Conservation (phyloP, 1,140 invertebrate genomes). For the Neotoxoptera formosana region DNA sequence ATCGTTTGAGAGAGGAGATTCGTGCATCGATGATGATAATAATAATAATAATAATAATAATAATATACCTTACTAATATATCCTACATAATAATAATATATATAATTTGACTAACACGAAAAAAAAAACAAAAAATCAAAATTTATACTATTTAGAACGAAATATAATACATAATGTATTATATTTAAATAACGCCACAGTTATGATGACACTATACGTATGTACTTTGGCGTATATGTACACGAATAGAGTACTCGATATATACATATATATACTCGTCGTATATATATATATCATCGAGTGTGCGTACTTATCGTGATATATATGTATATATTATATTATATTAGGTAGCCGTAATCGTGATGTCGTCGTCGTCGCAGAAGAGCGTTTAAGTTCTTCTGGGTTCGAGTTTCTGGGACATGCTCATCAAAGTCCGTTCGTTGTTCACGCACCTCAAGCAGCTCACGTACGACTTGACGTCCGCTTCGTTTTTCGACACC, state of each 20-base stretch:
- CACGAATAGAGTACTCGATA: background rate
- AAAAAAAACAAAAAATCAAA: background rate
- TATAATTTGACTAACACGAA: background rate
- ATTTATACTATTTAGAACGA: background rate
- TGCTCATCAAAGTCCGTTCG: slow-evolving; percentile 75
- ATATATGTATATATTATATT: background rate
- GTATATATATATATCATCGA: background rate
- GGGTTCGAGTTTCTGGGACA: slow-evolving; percentile 77
- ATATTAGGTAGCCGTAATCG: background rate
- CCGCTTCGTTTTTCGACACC: slow-evolving; percentile 73
- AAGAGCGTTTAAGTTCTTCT: slow-evolving; percentile 64
- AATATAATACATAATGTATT: background rate
- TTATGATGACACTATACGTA: background rate
- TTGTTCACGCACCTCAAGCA: slow-evolving; percentile 80
- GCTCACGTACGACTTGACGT: slow-evolving; percentile 72
- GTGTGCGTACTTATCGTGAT: background rate
- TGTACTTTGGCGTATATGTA: background rate
- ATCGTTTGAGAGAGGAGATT: background rate
- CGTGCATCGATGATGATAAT: background rate
- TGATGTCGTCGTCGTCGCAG: too few relatives aligned
- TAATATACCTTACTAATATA: too few relatives aligned
- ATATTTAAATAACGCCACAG: background rate
- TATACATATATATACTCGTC: too few relatives aligned
- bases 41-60: background rate
- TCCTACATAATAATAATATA: too few relatives aligned